Percentiles rank a stretch among this genome's conserved stretches.
Conservation (phyloP, 2,888 invertebrate genomes). For the Lithophane leautieri region DNA sequence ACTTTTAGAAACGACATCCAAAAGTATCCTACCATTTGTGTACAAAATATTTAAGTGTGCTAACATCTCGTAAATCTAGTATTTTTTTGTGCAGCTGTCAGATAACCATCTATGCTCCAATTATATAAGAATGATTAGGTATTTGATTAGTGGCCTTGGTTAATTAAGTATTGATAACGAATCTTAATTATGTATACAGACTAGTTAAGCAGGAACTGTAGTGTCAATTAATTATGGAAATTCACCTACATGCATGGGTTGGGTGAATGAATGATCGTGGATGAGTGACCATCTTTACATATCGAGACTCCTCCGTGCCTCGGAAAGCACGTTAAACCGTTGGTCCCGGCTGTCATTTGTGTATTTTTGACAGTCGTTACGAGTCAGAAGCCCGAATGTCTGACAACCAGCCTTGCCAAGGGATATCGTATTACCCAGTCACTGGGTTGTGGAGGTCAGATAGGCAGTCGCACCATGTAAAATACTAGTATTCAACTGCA, state of each 20-base stretch:
- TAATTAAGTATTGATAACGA: slow-evolving; percentile 43
- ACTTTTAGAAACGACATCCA: slow-evolving; percentile 16
- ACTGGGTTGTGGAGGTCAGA: too few relatives aligned
- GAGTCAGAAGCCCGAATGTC: too few relatives aligned
- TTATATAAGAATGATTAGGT: slow-evolving; percentile 42
- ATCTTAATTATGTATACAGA: slow-evolving; percentile 42
- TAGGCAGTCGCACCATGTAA: too few relatives aligned
- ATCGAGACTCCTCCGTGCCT: too few relatives aligned
- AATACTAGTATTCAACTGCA: too few relatives aligned
- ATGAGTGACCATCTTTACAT: too few relatives aligned
- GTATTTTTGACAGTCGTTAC: too few relatives aligned
- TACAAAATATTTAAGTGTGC: slow-evolving; percentile 37
- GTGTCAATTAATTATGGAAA: slow-evolving; percentile 44
- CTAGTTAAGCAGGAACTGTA: slow-evolving; percentile 59
- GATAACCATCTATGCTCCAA: slow-evolving; percentile 26
- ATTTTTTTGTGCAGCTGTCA: slow-evolving; percentile 16
- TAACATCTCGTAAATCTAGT: slow-evolving; percentile 13
- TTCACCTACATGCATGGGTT: slow-evolving; percentile 37
- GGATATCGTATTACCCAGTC: too few relatives aligned
- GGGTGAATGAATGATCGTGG: too few relatives aligned
- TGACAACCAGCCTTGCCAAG: too few relatives aligned
- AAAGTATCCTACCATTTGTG: slow-evolving; percentile 29
- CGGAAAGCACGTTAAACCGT: too few relatives aligned
- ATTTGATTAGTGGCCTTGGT: slow-evolving; percentile 35
- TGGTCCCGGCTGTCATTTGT: too few relatives aligned